These are phyloP conservation scores for Odontocolon sp. DNA, from an alignment of 2,888 invertebrate genomes.

Conservation along the genomic window DNA sequence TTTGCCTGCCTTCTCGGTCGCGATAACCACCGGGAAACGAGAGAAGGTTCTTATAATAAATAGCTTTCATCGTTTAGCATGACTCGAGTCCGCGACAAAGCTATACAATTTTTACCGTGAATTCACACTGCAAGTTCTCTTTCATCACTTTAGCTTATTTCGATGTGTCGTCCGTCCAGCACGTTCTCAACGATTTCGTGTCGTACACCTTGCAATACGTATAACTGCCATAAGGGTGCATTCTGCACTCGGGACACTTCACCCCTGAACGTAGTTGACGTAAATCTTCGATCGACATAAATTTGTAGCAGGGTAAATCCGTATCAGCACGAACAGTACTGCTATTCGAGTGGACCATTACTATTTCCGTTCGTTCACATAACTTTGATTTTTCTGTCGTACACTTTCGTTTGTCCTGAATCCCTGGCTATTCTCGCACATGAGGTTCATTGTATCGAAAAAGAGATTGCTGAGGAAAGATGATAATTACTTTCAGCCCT, in stretches of 20 bases:
- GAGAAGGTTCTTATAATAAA: slow-evolving; percentile 47
- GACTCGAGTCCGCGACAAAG: slow-evolving; percentile 44
- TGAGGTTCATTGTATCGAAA: too few relatives aligned
- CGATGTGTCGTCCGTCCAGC: not conserved
- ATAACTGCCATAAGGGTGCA: not conserved
- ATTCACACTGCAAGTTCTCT: slow-evolving; percentile 32
- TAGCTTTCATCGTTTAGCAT: slow-evolving; percentile 48
- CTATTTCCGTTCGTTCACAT: too few relatives aligned
- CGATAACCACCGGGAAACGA: slow-evolving; percentile 32
- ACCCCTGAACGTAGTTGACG: slow-evolving; percentile 63
- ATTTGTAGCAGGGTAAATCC: slow-evolving; percentile 70
- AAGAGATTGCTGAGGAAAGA: too few relatives aligned
- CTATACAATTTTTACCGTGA: slow-evolving; percentile 57
- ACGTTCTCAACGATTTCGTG: not conserved
- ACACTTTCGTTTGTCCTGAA: too few relatives aligned
- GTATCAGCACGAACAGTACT: not conserved
- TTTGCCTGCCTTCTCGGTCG: slow-evolving; percentile 24
- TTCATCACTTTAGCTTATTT: slow-evolving; percentile 1
- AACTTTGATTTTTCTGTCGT: too few relatives aligned
- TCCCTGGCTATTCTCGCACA: too few relatives aligned
- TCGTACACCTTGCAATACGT: slow-evolving; percentile 18
- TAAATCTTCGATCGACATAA: slow-evolving; percentile 75
- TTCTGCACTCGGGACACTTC: not conserved
- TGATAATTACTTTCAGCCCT: too few relatives aligned
- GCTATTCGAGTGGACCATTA: not conserved